phyloP scores from a whole-genome alignment of 2,113 vertebrate genomes.

The Tinamus guttatus region DNA sequence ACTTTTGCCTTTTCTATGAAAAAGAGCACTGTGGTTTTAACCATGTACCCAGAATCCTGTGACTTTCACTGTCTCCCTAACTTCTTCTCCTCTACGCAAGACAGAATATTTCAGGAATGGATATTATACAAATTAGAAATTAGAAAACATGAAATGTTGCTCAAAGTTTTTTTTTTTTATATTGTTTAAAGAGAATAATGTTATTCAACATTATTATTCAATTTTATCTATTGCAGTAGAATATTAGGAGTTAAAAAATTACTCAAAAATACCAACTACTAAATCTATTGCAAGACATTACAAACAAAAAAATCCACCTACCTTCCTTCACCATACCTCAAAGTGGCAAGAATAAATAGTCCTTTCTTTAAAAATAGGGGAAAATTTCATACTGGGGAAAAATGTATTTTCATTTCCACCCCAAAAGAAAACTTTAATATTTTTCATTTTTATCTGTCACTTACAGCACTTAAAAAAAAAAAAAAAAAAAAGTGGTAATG shows the following conservation, averaged over 20 bases:
- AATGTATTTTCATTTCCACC: background rate
- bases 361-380: background rate
- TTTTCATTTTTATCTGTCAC: conserved; percentile 16
- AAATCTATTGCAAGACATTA: background rate
- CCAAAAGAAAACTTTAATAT: background rate
- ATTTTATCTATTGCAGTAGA: background rate
- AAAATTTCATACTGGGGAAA: background rate
- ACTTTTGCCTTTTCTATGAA: background rate
- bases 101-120: background rate
- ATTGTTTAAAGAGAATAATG: background rate
- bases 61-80: background rate
- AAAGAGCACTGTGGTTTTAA: background rate
- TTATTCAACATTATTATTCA: background rate
- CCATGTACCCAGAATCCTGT: background rate
- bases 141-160: background rate
- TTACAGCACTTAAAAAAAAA: background rate
- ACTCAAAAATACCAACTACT: background rate
- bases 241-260: background rate
- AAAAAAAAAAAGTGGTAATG: background rate
- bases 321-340: background rate
- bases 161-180: background rate
- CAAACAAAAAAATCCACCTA: background rate
- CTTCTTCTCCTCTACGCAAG: background rate
- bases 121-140: background rate
- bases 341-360: background rate